Conservation (phyloP, 2,888 invertebrate species). For the Ichneumoninae sp. region DNA sequence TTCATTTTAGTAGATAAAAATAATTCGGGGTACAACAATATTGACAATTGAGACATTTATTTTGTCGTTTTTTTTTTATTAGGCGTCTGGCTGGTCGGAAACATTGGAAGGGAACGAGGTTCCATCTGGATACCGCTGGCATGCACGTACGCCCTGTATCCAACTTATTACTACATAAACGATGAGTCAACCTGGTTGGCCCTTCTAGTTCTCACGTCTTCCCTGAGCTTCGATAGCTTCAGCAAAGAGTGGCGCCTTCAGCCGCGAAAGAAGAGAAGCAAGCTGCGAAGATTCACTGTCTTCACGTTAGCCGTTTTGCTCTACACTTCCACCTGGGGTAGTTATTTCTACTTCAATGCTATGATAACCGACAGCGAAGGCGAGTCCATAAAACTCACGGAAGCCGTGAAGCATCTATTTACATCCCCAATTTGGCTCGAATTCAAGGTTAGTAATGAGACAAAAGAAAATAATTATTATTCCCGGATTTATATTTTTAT, state of each 20-base stretch:
- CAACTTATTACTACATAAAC: slow-evolving; percentile 89
- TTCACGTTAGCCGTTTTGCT: slow-evolving; percentile 87
- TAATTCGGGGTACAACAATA: too few species aligned
- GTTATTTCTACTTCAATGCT: slow-evolving; percentile 95
- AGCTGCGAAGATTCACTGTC: slow-evolving; percentile 85
- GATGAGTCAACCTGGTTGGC: slow-evolving; percentile 91
- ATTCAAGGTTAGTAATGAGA: slow-evolving; percentile 80
- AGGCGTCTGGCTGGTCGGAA: slow-evolving; percentile 97
- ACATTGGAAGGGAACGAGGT: slow-evolving; percentile 94
- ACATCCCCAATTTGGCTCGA: slow-evolving; percentile 91
- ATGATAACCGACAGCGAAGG: slow-evolving; percentile 93
- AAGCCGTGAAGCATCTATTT: slow-evolving; percentile 95
- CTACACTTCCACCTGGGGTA: slow-evolving; percentile 90
- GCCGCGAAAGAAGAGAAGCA: slow-evolving; percentile 85
- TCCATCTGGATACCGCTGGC: slow-evolving; percentile 89
- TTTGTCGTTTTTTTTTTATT: slow-evolving; percentile 69
- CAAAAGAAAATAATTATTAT: slow-evolving; percentile 2
- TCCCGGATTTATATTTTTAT: neutral
- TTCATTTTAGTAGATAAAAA: too few species aligned
- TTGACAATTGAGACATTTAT: neutral
- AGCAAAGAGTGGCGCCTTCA: slow-evolving; percentile 92
- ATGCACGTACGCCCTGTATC: slow-evolving; percentile 89
- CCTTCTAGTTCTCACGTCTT: slow-evolving; percentile 88
- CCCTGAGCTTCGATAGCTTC: slow-evolving; percentile 90
- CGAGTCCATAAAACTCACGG: slow-evolving; percentile 94